These are phyloP conservation scores for Leptopilina myrica DNA, from an alignment of 2,888 invertebrate species.

Conservation along the genomic window DNA sequence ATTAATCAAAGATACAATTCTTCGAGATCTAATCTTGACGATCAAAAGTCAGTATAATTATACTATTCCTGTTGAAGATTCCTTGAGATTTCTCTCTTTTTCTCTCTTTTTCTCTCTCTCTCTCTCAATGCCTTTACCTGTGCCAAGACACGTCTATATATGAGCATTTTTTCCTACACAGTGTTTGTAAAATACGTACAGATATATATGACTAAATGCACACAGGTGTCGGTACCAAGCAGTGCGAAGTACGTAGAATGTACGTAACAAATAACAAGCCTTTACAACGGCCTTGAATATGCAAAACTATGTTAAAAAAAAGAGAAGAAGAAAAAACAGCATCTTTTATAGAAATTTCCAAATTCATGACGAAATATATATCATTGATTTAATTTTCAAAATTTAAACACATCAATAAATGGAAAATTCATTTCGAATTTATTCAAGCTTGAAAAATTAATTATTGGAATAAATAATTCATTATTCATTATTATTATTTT, in stretches of 20 bases:
- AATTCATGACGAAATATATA: neutral
- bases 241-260: constrained; percentile 23
- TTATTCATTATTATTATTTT: too few species aligned
- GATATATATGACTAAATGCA: constrained; percentile 41
- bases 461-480: too few species aligned
- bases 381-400: too few species aligned
- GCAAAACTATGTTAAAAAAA: constrained; percentile 38
- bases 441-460: too few species aligned
- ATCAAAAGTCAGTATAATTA: neutral
- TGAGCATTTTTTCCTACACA: constrained; percentile 2
- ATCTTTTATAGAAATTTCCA: neutral
- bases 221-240: constrained; percentile 28
- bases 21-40: neutral
- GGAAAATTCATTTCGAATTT: too few species aligned
- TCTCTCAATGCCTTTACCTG: neutral
- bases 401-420: too few species aligned
- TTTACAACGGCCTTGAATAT: constrained; percentile 47
- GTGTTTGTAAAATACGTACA: constrained; percentile 49
- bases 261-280: constrained; percentile 54
- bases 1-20: neutral
- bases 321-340: neutral
- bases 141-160: neutral
- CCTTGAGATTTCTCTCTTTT: neutral
- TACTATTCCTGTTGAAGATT: constrained; percentile 15
- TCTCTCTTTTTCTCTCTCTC: neutral